Base-by-base conservation (phyloP, 2,888 invertebrate species). In the Punctoribates punctum region DNA sequence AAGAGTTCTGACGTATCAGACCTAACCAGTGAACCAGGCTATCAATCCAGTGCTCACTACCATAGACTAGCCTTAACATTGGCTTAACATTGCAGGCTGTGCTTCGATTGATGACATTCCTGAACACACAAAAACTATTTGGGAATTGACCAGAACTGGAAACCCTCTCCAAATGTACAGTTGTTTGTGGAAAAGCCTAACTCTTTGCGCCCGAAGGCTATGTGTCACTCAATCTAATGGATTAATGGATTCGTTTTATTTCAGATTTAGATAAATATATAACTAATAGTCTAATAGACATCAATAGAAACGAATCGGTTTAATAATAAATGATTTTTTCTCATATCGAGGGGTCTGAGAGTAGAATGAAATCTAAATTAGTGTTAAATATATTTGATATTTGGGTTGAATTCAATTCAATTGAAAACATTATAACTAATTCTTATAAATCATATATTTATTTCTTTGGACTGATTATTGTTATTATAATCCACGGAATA, bases 91-190 rank as follows among this genome's bases (percentile, higher is more conserved):
- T 34, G 34, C 34, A 34, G 34, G 65, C 13, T 20, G 17, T 25
- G 29, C 38, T 42, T 70, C 70, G 38, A 42, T 70, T n/a, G 42
- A 70, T 70, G 42, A 70, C 70, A 70, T 70, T 70, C 70, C 70
- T 23, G 1, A 42, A 13, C 70, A 42, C 29, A 62, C 54, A 54
- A 5, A 54, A 54, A 62, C 2, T 13, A 62, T 6, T 25, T 62
- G 1, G 8, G 23, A 62, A 62, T 27, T 62, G 62, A 25, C 62
- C 62, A 62, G 25, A 62, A 4, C 23, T 62, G 2, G 27, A 54
- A 54, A n/a, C 4, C 54, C 17, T n/a, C 20, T 20, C 20, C 54
- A 20, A 62, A 62, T 25, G 29, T 60, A 9, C 27, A 60, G 5
- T 8, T 34, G 34, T 34, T 34, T 70, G 15, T 38, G 23, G 70